Conservation (phyloP, 2,797 vertebrate genomes). For the Cheirogaleus major region DNA sequence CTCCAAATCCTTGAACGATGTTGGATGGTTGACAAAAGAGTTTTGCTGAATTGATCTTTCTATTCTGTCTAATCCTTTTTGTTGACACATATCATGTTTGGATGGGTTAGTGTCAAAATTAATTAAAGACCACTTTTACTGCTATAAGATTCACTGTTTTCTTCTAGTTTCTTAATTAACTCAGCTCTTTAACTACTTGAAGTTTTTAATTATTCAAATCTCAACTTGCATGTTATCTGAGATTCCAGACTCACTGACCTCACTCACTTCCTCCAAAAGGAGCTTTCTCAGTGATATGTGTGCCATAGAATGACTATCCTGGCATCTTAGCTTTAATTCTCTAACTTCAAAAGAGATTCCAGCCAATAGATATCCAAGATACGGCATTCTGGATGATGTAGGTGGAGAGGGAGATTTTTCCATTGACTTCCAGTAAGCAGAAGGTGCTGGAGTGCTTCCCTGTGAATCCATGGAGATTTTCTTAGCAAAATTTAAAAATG, state of each 20-base stretch:
- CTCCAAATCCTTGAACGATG: background rate
- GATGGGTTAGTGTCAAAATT: background rate
- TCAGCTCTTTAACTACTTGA: background rate
- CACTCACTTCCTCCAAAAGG: background rate
- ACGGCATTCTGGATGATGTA: background rate
- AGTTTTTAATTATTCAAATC: background rate
- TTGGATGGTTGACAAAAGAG: background rate
- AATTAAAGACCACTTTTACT: background rate
- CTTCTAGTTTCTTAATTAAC: background rate
- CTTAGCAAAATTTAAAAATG: background rate
- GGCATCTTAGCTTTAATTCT: background rate
- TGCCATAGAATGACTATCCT: background rate
- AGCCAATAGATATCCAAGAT: background rate
- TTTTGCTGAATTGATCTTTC: background rate
- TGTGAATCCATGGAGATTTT: background rate
- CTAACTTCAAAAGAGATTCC: background rate
- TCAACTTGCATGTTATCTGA: background rate
- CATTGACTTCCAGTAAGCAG: background rate
- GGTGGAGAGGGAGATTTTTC: background rate
- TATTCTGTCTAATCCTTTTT: background rate
- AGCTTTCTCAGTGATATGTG: accelerated
- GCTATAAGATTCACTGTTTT: background rate
- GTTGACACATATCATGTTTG: background rate
- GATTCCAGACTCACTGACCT: background rate
- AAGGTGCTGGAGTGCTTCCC: background rate